Conservation (phyloP, 2,888 invertebrate genomes). For the Caenorhabditis sp. region DNA sequence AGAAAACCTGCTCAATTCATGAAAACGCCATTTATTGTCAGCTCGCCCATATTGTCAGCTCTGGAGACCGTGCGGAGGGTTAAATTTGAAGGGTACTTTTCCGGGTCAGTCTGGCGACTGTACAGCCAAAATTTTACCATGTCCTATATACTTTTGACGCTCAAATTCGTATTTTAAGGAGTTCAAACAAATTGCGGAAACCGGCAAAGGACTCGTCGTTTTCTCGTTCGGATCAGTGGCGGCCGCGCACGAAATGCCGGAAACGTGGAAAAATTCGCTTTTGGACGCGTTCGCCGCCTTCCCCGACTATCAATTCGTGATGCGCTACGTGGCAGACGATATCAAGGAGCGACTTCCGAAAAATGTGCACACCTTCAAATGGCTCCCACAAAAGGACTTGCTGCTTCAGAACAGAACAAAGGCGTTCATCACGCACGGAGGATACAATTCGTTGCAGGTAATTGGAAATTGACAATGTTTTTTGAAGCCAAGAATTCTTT, state of each 20-base stretch:
- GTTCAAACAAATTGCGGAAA: constrained; percentile 61
- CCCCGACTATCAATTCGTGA: constrained; percentile 67
- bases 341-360: constrained; percentile 47
- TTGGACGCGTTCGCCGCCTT: constrained; percentile 63
- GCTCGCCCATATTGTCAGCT: too few species aligned
- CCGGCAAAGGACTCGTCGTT: constrained; percentile 64
- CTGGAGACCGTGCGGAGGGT: too few species aligned
- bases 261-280: constrained; percentile 56
- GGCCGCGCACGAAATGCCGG: constrained; percentile 61
- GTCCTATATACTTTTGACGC: too few species aligned
- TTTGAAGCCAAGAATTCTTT: constrained; percentile 2
- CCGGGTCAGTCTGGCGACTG: too few species aligned
- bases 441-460: constrained; percentile 85
- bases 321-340: constrained; percentile 62
- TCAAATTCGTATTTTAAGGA: constrained; percentile 10
- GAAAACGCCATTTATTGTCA: too few species aligned
- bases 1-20: too few species aligned
- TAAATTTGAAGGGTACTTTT: not conserved
- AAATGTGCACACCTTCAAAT: constrained; percentile 68
- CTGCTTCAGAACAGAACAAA: constrained; percentile 84
- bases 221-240: constrained; percentile 71
- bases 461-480: not conserved
- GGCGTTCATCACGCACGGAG: constrained; percentile 86
- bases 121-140: too few species aligned
- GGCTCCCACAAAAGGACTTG: constrained; percentile 72